These are phyloP conservation scores for Penaeus vannamei DNA, from an alignment of 1,140 invertebrate species.

Conservation along the genomic window DNA sequence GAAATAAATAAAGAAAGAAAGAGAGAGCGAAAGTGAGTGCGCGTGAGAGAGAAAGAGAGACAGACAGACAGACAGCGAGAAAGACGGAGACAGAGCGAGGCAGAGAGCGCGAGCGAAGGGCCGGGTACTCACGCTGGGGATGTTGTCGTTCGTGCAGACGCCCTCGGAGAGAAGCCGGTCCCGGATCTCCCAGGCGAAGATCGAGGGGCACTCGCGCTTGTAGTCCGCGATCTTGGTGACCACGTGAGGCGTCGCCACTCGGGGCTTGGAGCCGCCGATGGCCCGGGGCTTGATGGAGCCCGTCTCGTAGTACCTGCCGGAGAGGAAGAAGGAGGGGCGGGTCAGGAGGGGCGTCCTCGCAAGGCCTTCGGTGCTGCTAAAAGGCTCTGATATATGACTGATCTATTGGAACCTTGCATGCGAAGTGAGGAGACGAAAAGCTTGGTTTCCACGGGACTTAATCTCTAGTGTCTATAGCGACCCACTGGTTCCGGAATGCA, in stretches of 20 bases:
- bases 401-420: too few species aligned
- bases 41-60: too few species aligned
- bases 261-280: constrained; percentile 95
- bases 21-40: too few species aligned
- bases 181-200: constrained; percentile 99
- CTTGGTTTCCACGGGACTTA: too few species aligned
- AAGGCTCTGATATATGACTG: background rate
- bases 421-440: too few species aligned
- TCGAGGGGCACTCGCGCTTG: constrained; percentile 96
- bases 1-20: too few species aligned
- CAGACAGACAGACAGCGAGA: too few species aligned
- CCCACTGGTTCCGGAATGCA: too few species aligned
- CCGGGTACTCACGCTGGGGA: constrained; percentile 95
- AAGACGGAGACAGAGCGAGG: too few species aligned
- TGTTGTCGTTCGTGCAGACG: constrained; percentile 99
- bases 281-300: constrained; percentile 95
- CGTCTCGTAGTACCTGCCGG: constrained; percentile 94
- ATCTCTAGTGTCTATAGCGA: too few species aligned
- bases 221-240: constrained; percentile 96
- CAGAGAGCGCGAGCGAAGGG: too few species aligned
- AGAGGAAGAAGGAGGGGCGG: constrained; percentile 68
- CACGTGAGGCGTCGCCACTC: constrained; percentile 94
- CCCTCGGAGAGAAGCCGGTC: constrained; percentile 95
- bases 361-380: background rate
- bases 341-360: background rate